These are phyloP conservation scores for Neosalanx taihuensis DNA, from an alignment of 2,797 vertebrate species.

Conservation along the genomic window DNA sequence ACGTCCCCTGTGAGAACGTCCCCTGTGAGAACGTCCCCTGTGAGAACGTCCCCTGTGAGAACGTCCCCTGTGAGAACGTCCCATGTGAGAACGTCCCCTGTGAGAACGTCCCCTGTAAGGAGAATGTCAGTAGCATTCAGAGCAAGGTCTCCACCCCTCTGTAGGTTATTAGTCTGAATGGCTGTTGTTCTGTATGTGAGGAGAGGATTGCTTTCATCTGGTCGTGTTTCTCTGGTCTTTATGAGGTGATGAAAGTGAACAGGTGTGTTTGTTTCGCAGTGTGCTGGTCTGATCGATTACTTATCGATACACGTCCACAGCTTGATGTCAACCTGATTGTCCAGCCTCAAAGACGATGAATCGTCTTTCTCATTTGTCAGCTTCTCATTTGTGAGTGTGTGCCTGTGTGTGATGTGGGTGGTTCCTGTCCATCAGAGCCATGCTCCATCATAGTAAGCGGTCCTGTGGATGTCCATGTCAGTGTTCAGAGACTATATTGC, in stretches of 20 bases:
- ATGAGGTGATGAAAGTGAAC: conserved; percentile 36
- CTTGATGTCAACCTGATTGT: conserved; percentile 71
- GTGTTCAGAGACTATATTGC: conserved; percentile 54
- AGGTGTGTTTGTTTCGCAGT: neutral
- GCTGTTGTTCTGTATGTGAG: neutral
- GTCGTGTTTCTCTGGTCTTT: conserved; percentile 23
- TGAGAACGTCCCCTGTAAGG: no score
- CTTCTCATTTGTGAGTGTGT: conserved; percentile 26
- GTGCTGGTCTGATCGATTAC: conserved; percentile 21
- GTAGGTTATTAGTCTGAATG: no score
- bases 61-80: no score
- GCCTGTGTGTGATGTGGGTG: conserved; percentile 1
- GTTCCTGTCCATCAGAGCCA: conserved; percentile 20
- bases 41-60: no score
- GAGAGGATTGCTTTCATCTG: conserved; percentile 10
- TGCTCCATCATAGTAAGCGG: conserved; percentile 20
- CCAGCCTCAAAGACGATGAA: conserved; percentile 57
- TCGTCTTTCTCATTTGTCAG: conserved; percentile 5
- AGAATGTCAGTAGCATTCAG: no score
- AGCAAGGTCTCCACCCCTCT: no score
- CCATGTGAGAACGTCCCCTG: no score
- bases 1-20: no score
- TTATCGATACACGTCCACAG: conserved; percentile 26
- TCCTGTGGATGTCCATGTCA: conserved; percentile 9
- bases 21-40: no score